These are phyloP conservation scores for Noturus placidus DNA, from an alignment of 2,113 vertebrate genomes.

Conservation along the genomic window DNA sequence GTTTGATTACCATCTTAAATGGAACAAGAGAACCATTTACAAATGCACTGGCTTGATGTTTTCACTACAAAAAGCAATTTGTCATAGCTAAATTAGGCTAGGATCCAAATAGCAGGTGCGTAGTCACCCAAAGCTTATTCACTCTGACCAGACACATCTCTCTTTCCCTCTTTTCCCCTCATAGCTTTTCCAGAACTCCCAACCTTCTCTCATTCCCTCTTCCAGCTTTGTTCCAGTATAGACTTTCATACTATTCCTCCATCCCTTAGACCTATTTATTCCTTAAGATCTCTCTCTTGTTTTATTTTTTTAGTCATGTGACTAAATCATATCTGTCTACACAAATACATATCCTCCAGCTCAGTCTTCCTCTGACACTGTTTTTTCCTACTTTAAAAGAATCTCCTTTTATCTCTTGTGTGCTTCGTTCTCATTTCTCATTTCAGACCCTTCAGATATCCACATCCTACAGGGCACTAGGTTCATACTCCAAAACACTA, in stretches of 20 bases:
- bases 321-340: neutral
- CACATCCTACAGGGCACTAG: constrained; percentile 4
- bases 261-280: neutral
- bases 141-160: too few species aligned
- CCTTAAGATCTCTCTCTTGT: neutral
- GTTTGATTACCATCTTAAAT: too few species aligned
- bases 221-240: neutral
- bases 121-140: too few species aligned
- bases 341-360: too few species aligned
- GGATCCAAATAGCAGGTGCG: too few species aligned
- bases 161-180: too few species aligned
- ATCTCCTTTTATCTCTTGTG: neutral
- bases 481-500: neutral
- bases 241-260: neutral
- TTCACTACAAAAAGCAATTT: too few species aligned
- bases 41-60: too few species aligned
- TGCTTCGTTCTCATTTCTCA: neutral
- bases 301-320: neutral
- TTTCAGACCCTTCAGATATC: neutral
- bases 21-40: too few species aligned
- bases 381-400: neutral
- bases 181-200: too few species aligned
- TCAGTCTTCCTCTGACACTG: neutral
- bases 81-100: too few species aligned
- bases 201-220: neutral